Evolutionary conservation across 2,888 invertebrate genomes (phyloP), one percentile per base, ranked within the genome.

Genomic region (Epirrhoe alternata): DNA sequence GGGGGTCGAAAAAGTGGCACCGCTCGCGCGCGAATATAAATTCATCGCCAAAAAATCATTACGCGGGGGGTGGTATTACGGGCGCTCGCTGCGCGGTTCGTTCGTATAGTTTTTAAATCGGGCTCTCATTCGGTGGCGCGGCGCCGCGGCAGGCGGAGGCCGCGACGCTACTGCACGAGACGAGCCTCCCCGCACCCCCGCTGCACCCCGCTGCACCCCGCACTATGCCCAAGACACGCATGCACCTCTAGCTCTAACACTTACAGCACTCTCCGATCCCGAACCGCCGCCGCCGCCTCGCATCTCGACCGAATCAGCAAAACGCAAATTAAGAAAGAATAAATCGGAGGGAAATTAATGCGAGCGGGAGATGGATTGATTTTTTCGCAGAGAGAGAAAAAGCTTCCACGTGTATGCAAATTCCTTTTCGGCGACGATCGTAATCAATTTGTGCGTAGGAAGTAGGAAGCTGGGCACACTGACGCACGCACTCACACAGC

Each of bases 1-100:
- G 92, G 88, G 91, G 88, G 88, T 91, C 91, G 92, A 93, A 93
- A 93, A 92, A 92, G 92, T 92, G 92, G 91, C 94, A 92, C 94
- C 94, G 93, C 92, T 93, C 94, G 94, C 94, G 94, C 94, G 94
- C 95, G 94, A 95, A 95, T 94, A 94, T 95, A 95, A 95, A 95
- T 95, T 95, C 96, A 95, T 95, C 95, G 95, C 96, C 96, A 96
- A 96, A 96, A 96, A 96, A 96, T 96, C 96, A 96, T 96, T 96
- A 96, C 96, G 96, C 96, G 95, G 95, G 95, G 94, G 95, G 94
- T 94, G 95, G 95, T 94, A 95, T 94, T 95, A 94, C 94, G 94
- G 93, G 94, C 89, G 88, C 85, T 89, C 85, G 86, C 87, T 88
- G 92, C 90, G 93, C 90, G 92, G 90, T 88, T 86, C 84, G 89